Percentiles rank a stretch among this genome's conserved stretches.
These are phyloP conservation scores for Liparis tanakae DNA, from an alignment of 2,797 vertebrate species.

Conservation along the genomic window DNA sequence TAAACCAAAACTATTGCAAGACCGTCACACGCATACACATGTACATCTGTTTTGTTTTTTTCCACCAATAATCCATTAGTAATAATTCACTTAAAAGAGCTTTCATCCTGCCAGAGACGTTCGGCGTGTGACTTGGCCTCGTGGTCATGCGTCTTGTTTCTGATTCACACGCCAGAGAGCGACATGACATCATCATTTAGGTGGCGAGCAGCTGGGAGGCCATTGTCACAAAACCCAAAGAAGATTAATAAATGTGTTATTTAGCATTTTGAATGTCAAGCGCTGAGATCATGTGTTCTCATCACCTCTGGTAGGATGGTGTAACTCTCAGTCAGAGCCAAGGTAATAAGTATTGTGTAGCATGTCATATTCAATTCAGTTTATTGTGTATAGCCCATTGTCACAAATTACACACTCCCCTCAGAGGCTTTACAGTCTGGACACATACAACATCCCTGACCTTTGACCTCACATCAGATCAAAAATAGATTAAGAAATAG, in stretches of 20 bases:
- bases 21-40: not conserved
- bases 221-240: not conserved
- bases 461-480: no score
- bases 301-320: no score
- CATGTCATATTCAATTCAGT: no score
- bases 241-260: constrained; percentile 3
- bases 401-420: no score
- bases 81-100: constrained; percentile 22
- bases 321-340: no score
- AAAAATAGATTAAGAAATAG: no score
- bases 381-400: no score
- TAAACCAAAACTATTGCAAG: constrained; percentile 33
- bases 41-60: constrained; percentile 27
- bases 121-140: constrained; percentile 33
- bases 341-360: no score
- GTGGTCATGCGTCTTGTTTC: constrained; percentile 18
- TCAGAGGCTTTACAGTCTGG: no score
- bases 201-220: constrained; percentile 35
- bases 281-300: no score
- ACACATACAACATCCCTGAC: no score
- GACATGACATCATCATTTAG: constrained; percentile 23
- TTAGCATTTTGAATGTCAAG: not conserved
- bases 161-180: constrained; percentile 18
- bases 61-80: constrained; percentile 36
- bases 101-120: constrained; percentile 33